Base-by-base conservation (phyloP, 2,113 vertebrate genomes). In the Lophius piscatorius region DNA sequence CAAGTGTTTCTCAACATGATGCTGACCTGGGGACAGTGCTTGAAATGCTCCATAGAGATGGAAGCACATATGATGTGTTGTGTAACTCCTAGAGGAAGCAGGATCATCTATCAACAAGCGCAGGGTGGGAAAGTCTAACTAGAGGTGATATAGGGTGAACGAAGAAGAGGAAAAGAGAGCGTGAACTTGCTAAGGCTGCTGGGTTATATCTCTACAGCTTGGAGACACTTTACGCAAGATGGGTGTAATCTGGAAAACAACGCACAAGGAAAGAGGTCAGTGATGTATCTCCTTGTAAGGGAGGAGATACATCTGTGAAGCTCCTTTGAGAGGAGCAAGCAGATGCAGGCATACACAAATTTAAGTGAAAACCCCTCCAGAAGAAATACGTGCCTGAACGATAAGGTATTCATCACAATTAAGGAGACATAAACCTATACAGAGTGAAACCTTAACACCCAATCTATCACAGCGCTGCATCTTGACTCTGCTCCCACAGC, bases 1-100 rank as follows among this genome's bases (percentile, higher is more conserved):
- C 71, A 82, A 71, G 61, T 65, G 71, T 78, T 83, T 72, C 64
- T 84, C 73, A 80, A 66, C 58, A 36, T 59, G 67, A 77, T 20
- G 63, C 69, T 55, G 71, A 83, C 63, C 75, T 55, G 62, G 62
- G 69, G 72, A 85, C 74, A 68, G 68, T 35, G 5, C 45, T 29
- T 13, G n/a, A 47, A 61, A 44, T 64, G 39, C 45, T 60, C 66
- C 42, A 54, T 49, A 60, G 65, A 5, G 6, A 28, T 17, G 29
- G 9, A 31, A 5, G 12, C 24, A 29, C 18, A 17, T 7, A 17
- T 33, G 65, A 45, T 22, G 47, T n/a, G 64, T 59, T 70, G 64
- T 41, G 63, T 49, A 64, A 77, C 52, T 31, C 57, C 64, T 24
- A 16, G 35, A 51, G 35, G 22, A 4, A 1, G 49, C 57, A 2